Conservation (phyloP, 2,797 vertebrate genomes). For the Fistularia tabacaria region DNA sequence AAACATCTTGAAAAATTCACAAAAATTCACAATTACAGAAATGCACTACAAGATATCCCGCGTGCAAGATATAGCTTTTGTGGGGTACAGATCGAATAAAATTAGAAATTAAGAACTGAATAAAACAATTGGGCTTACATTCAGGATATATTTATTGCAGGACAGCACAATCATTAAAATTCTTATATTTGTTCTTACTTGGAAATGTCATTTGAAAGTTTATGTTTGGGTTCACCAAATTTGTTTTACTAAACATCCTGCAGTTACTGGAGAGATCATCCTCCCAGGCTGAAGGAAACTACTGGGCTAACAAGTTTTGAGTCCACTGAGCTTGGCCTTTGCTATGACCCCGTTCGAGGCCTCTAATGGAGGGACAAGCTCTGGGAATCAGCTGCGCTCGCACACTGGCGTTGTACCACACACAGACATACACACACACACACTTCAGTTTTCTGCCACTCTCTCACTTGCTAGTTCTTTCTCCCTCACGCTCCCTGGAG, state of each 20-base stretch:
- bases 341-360: constrained; percentile 56
- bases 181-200: too few relatives aligned
- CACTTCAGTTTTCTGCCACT: constrained; percentile 29
- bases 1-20: too few relatives aligned
- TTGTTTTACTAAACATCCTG: constrained; percentile 22
- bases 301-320: constrained; percentile 31
- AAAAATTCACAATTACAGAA: too few relatives aligned
- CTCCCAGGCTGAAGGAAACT: constrained; percentile 20
- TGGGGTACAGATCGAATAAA: too few relatives aligned
- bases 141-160: too few relatives aligned
- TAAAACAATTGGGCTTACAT: too few relatives aligned
- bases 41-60: too few relatives aligned
- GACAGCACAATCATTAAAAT: too few relatives aligned
- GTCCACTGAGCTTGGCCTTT: constrained; percentile 38
- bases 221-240: constrained; percentile 20
- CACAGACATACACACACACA: constrained; percentile 26
- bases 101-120: too few relatives aligned
- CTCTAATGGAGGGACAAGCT: constrained; percentile 68
- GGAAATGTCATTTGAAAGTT: too few relatives aligned
- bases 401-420: constrained; percentile 30
- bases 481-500: constrained; percentile 63
- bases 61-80: too few relatives aligned
- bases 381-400: constrained; percentile 68
- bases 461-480: constrained; percentile 43
- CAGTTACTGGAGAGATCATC: constrained; percentile 40